Evolutionary conservation across 1,140 invertebrate genomes (phyloP).

Genomic region (Hyles vespertilio): DNA sequence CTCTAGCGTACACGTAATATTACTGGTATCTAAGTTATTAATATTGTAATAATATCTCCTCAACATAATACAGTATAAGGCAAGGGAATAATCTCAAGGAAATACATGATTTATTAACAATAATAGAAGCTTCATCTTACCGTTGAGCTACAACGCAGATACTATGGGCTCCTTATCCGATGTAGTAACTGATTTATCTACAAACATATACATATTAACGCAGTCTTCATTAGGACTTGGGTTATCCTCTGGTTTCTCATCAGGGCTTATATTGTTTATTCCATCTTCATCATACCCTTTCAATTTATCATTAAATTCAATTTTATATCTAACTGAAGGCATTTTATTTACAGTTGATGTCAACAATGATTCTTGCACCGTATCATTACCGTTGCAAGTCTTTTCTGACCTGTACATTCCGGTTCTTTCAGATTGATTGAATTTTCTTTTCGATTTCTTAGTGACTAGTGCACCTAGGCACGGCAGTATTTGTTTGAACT

Average conservation of each 20-base stretch:
- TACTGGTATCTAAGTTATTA: too few relatives aligned
- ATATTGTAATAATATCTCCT: too few relatives aligned
- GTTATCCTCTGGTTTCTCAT: slow-evolving; percentile 58
- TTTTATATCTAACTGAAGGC: slow-evolving; percentile 63
- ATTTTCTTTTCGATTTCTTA: slow-evolving; percentile 54
- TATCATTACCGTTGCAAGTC: slow-evolving; percentile 84
- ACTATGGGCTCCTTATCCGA: slow-evolving; percentile 68
- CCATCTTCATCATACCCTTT: slow-evolving; percentile 52
- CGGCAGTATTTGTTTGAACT: slow-evolving; percentile 89
- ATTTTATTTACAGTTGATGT: slow-evolving; percentile 57
- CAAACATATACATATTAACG: slow-evolving; percentile 69
- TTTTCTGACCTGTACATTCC: slow-evolving; percentile 76
- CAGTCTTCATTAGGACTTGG: slow-evolving; percentile 64
- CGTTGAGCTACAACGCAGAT: slow-evolving; percentile 52
- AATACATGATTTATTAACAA: too few relatives aligned
- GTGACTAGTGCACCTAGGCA: slow-evolving; percentile 78
- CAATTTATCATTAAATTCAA: slow-evolving; percentile 57
- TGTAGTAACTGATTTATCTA: slow-evolving; percentile 55
- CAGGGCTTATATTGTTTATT: slow-evolving; percentile 58
- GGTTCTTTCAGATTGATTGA: slow-evolving; percentile 59
- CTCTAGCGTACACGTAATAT: too few relatives aligned
- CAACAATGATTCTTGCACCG: slow-evolving; percentile 83
- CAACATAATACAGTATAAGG: too few relatives aligned
- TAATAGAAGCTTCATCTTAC: slow-evolving; percentile 33
- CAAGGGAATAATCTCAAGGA: too few relatives aligned